Base-by-base conservation (phyloP, 2,888 invertebrate genomes). In the Oegoconia quadripuncta region DNA sequence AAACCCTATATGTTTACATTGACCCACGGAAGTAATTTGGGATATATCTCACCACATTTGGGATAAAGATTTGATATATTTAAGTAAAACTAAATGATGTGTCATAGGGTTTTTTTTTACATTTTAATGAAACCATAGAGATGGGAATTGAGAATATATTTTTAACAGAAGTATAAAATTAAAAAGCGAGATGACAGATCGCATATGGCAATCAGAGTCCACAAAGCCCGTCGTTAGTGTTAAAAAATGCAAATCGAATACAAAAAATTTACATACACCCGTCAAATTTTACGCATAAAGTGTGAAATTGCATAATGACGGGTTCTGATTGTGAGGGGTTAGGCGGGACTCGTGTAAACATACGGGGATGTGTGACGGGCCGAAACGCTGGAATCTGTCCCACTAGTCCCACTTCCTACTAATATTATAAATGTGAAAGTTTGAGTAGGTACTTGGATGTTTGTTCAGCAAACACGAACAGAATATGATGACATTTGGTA, bases 261-360 rank as follows among this genome's bases (percentile, higher is more conserved):
- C 46, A 49, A 11, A 30, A 25, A 33, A 59, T 61, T 57, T 60
- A 44, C 57, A 57, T 54, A 40, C 46, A 48, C 39, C 48, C 42
- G 54, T 50, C 49, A 48, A 29, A 36, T 49, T 41, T 41, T 25
- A 39, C 40, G 44, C 43, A 31, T 36, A 41, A 48, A 52, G 59
- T 56, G 56, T 59, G 50, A 59, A 55, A 56, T 58, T 52, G 45
- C 36, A 39, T 51, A 52, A 56, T 50, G 55, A 55, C 32, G 41
- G 43, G 34, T 48, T 43, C 37, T 49, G 52, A 54, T 52, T 49
- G 46, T 40, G 30, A 22, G 44, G 47, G 45, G 41, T 9, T 25
- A 14, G 23, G 23, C n/a, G 7, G 3, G 20, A 20, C 20, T 20
- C 11, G 4, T n/a, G 25, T 3, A 11, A 25, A 11, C 8, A 27